These are phyloP conservation scores for Coronaproctus castanopsis DNA, from an alignment of 2,888 invertebrate species.

Conservation along the genomic window DNA sequence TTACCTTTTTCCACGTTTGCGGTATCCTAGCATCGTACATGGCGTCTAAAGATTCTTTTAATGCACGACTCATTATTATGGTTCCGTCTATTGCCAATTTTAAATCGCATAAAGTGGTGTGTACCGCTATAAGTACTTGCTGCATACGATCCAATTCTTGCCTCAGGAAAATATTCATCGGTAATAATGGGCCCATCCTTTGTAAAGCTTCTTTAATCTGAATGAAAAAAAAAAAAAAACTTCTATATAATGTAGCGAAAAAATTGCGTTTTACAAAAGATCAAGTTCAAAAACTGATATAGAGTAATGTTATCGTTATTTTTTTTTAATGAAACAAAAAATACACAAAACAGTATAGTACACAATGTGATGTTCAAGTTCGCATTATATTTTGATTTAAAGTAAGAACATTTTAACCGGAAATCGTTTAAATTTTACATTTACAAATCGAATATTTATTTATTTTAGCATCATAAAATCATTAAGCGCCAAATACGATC, in stretches of 20 bases:
- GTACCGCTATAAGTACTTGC: conserved; percentile 49
- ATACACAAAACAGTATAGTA: no score
- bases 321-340: no score
- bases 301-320: no score
- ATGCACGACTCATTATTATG: conserved; percentile 83
- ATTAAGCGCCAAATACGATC: no score
- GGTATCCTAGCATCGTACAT: conserved; percentile 95
- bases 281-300: no score
- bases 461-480: no score
- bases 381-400: no score
- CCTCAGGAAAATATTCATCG: conserved; percentile 84
- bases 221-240: conserved; percentile 5
- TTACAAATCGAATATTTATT: no score
- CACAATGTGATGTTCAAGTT: no score
- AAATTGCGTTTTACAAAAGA: no score
- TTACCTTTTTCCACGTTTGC: conserved; percentile 72
- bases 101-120: conserved; percentile 59
- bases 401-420: no score
- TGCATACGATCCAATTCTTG: conserved; percentile 63
- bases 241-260: not conserved
- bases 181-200: conserved; percentile 77
- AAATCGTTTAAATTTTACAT: no score
- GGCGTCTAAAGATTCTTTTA: conserved; percentile 73
- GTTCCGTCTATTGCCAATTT: conserved; percentile 92
- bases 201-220: conserved; percentile 61